These are phyloP conservation scores for Pedionomus torquatus DNA, from an alignment of 2,113 vertebrate genomes.

Conservation along the genomic window DNA sequence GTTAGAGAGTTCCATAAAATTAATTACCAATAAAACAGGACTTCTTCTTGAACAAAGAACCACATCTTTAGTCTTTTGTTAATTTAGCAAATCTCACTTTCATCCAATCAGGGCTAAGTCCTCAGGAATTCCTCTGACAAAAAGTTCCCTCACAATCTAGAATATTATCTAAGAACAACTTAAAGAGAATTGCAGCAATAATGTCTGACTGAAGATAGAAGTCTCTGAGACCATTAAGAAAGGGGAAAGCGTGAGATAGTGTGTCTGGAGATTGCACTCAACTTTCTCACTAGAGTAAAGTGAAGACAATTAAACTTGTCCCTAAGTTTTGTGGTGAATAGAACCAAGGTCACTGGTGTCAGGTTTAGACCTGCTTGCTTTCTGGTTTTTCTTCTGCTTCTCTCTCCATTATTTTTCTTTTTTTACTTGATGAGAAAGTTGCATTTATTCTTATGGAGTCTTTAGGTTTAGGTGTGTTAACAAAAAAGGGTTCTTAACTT, in stretches of 20 bases:
- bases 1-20: background rate
- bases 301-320: background rate
- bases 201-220: background rate
- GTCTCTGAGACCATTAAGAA: background rate
- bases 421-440: background rate
- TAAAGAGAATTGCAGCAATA: background rate
- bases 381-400: background rate
- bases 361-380: background rate
- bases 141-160: background rate
- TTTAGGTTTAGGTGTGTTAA: background rate
- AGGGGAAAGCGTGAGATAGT: background rate
- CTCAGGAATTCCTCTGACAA: background rate
- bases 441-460: background rate
- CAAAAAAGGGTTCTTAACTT: background rate
- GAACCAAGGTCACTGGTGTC: background rate
- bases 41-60: background rate
- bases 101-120: background rate
- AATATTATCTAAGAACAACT: background rate
- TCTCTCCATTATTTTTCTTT: background rate
- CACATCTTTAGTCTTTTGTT: fast-evolving
- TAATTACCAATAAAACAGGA: background rate
- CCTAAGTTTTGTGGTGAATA: background rate
- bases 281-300: background rate
- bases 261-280: fast-evolving
- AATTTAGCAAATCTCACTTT: background rate